Percentiles rank a stretch among this genome's conserved stretches.
These are phyloP conservation scores for Agelaius tricolor DNA, from an alignment of 2,113 vertebrate species.

Conservation along the genomic window DNA sequence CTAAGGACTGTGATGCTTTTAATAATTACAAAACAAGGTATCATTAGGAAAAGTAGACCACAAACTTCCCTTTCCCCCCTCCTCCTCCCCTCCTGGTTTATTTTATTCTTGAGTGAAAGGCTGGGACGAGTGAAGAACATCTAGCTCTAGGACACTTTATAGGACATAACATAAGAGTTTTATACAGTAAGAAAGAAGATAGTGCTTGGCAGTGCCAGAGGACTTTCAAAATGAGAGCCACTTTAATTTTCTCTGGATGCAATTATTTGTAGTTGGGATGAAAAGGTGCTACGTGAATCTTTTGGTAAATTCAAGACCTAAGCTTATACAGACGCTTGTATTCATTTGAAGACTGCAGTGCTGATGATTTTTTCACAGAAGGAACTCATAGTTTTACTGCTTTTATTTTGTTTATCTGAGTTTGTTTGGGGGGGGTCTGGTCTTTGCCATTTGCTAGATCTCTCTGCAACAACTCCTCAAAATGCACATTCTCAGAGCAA, in stretches of 20 bases:
- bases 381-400: background rate
- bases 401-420: background rate
- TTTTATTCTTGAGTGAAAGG: constrained; percentile 12
- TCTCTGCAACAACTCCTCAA: background rate
- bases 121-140: constrained; percentile 12
- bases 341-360: background rate
- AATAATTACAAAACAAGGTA: constrained; percentile 66
- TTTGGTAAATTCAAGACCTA: constrained; percentile 4
- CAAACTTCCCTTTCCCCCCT: background rate
- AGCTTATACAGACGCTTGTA: background rate
- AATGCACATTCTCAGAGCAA: rapidly evolving
- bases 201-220: constrained; percentile 5
- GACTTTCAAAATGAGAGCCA: constrained; percentile 37
- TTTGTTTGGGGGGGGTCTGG: background rate
- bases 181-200: background rate
- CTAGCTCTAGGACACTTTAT: constrained; percentile 28
- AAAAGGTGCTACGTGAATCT: constrained; percentile 9
- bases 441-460: background rate
- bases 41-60: constrained; percentile 57
- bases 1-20: constrained; percentile 67
- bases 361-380: background rate
- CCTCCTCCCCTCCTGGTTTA: background rate
- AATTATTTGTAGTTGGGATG: constrained; percentile 28
- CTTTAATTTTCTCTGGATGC: constrained; percentile 21
- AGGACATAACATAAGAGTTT: background rate